A percentile compares a stretch with the other conserved stretches of the same genome.
Evolutionary conservation across 2,797 vertebrate genomes (phyloP).

Genomic region (Synanceia verrucosa): DNA sequence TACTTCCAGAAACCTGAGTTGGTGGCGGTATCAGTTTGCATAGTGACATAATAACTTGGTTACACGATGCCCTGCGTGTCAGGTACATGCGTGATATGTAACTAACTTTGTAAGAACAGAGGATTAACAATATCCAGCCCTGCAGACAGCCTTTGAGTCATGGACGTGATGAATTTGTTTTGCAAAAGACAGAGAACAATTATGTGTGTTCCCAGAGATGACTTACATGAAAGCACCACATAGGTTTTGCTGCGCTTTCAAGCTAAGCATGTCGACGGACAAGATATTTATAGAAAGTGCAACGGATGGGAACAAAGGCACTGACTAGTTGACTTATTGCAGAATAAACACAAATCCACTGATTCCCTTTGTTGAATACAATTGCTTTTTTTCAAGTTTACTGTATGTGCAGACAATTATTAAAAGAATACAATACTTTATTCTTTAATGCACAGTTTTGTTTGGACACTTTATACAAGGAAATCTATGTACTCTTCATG

Average conservation of each 20-base stretch:
- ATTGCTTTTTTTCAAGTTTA: constrained; percentile 10
- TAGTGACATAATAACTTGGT: constrained; percentile 59
- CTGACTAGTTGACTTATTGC: constrained; percentile 36
- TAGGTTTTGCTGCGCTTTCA: constrained; percentile 10
- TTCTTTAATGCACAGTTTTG: too few relatives aligned
- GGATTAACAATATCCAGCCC: constrained; percentile 30
- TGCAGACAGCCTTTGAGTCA: background rate
- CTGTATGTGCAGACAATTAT: background rate
- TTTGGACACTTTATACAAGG: background rate
- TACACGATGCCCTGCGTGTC: constrained; percentile 31
- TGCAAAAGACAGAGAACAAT: constrained; percentile 17
- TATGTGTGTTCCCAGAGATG: constrained; percentile 7
- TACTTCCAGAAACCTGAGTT: constrained; percentile 59
- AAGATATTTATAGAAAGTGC: constrained; percentile 54
- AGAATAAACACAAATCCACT: constrained; percentile 30
- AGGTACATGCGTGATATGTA: constrained; percentile 31
- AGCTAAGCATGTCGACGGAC: constrained; percentile 36
- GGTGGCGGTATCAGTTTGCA: constrained; percentile 67
- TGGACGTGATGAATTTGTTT: constrained; percentile 11
- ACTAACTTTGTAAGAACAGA: constrained; percentile 19
- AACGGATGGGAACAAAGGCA: constrained; percentile 36
- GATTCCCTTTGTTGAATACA: constrained; percentile 2
- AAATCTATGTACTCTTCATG: background rate
- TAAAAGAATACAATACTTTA: background rate
- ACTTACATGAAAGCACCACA: constrained; percentile 28